Percentiles rank a stretch among this genome's conserved stretches.
These are phyloP conservation scores for Imbricaverruca yamaguchii DNA, from an alignment of 2,888 invertebrate genomes.

Conservation along the genomic window DNA sequence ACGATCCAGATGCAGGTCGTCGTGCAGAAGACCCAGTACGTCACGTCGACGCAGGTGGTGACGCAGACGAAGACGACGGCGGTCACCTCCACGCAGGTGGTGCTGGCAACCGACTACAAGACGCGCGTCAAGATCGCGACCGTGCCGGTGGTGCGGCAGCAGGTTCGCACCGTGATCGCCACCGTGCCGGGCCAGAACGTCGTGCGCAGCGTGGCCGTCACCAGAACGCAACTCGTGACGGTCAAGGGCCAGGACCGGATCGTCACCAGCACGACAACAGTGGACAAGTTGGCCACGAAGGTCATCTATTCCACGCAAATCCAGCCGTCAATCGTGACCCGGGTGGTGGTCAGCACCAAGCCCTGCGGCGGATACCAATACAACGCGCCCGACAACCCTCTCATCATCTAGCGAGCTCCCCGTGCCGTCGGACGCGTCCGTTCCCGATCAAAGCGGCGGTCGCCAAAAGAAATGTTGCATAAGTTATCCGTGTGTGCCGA, in stretches of 20 bases:
- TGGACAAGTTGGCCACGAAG: not conserved
- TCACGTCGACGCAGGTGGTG: not conserved
- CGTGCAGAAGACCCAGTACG: not conserved
- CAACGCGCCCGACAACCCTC: not conserved
- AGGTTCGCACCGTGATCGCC: not conserved
- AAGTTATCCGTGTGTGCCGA: not conserved
- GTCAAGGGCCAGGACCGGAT: not conserved
- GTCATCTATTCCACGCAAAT: not conserved
- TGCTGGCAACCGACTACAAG: not conserved
- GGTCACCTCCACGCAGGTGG: not conserved
- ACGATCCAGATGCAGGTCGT: not conserved
- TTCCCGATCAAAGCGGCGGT: not conserved
- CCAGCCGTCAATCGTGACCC: not conserved
- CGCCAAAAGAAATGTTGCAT: not conserved
- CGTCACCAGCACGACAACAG: not conserved
- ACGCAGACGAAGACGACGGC: not conserved
- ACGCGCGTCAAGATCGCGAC: not conserved
- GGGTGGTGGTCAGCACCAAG: not conserved
- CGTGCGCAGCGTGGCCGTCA: not conserved
- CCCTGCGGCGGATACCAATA: not conserved
- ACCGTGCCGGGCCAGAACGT: conserved; percentile 1
- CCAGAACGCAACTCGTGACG: not conserved
- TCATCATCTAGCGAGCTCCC: not conserved
- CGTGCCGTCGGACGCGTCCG: not conserved
- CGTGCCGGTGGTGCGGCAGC: not conserved